Evolutionary conservation across 2,888 invertebrate species (phyloP).

Genomic region (Cerceris rybyensis): DNA sequence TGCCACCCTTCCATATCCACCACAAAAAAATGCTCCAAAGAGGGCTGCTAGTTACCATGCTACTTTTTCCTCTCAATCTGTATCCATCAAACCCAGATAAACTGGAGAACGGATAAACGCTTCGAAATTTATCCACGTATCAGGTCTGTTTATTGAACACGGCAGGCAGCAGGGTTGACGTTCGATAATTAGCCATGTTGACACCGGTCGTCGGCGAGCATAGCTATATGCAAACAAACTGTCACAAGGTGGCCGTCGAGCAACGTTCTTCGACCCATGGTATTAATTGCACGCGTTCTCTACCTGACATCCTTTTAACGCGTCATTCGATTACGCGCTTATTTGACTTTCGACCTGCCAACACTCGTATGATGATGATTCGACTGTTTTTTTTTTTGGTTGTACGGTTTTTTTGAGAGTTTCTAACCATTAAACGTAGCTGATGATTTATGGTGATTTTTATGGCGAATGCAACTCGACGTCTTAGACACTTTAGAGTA

Average conservation of each 20-base stretch:
- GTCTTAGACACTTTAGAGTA: too few relatives aligned
- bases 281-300: constrained; percentile 70
- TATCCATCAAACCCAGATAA: background rate
- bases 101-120: background rate
- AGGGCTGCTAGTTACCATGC: too few relatives aligned
- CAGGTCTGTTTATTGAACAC: constrained; percentile 32
- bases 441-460: too few relatives aligned
- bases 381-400: background rate
- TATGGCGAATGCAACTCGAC: constrained; percentile 3
- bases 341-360: constrained; percentile 13
- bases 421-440: too few relatives aligned
- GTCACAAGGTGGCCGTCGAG: constrained; percentile 44
- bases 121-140: constrained; percentile 39
- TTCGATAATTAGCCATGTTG: constrained; percentile 74
- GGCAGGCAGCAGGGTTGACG: constrained; percentile 55
- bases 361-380: background rate
- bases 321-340: constrained; percentile 19
- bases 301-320: constrained; percentile 32
- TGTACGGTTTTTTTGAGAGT: too few relatives aligned
- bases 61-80: background rate
- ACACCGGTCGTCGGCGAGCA: constrained; percentile 39
- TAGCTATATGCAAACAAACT: constrained; percentile 28
- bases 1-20: too few relatives aligned
- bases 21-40: too few relatives aligned
- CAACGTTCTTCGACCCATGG: constrained; percentile 65